Base-by-base conservation (phyloP, 2,113 vertebrate species). In the Potamarius usumacintae region DNA sequence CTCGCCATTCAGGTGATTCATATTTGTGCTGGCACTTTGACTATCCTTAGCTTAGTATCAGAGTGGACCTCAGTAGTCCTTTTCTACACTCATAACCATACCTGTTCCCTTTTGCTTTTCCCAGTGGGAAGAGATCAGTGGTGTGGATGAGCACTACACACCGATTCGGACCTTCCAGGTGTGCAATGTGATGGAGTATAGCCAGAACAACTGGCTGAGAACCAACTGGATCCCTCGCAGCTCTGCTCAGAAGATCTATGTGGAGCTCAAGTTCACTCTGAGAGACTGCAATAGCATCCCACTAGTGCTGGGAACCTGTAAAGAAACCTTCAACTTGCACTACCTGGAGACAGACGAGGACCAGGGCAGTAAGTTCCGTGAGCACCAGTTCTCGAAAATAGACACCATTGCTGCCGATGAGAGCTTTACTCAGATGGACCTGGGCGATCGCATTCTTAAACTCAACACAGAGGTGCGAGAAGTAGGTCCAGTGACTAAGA, bases 151-250 rank as follows among this genome's bases (percentile, higher is more conserved):
- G 89, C 97, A 98, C 90, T 99, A 99, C 92, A 99, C 98, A 63
- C 98, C 98, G 0, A 99, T 99, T 94, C 95, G 98, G 92, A 99
- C 98, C 74, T 99, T 99, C 93, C 98, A 99, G 91, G 98, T 99
- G 87, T 99, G 98, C 96, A 99, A 99, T 81, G 98, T 99, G 89
- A 99, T 99, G 97, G 98, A 99, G 90, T 97, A 99, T 85, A 99
- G 97, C 92, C 98, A 99, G 93, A 99, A 99, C 94, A 99, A 99
- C 88, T 99, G 98, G 98, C 96, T 99, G 92, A 96, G 98, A 90
- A 99, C 98, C 91, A 99, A 99, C 94, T 99, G 98, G 98, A 98
- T 99, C 91, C 93, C 97, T 25, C 97, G 98, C 72, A 97, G 96
- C 91, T 97, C 98, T 20, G 98, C 98, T 85, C 97, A 98, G 95